phyloP scores from a whole-genome alignment of 1,140 invertebrate genomes.

The Araneus ventricosus region DNA sequence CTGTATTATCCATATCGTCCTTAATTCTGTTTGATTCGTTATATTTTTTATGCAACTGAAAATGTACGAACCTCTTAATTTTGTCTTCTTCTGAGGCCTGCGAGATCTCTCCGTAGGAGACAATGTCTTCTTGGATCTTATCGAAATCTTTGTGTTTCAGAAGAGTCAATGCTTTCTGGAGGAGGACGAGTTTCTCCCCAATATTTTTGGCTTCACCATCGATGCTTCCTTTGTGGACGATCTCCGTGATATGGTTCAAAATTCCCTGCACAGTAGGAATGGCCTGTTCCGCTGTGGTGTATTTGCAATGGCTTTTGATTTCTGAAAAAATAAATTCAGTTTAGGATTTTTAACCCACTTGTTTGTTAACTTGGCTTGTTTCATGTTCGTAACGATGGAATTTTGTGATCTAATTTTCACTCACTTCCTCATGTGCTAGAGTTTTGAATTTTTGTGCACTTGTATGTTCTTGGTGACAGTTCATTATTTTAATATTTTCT shows the following conservation, averaged over 20 bases:
- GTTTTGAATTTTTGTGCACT: too few relatives aligned
- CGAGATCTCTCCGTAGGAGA: neutral
- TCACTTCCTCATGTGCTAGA: too few relatives aligned
- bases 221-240: neutral
- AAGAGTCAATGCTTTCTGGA: constrained; percentile 2
- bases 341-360: too few relatives aligned
- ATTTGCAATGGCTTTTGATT: neutral
- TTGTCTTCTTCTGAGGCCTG: neutral
- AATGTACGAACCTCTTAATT: constrained; percentile 51
- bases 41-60: neutral
- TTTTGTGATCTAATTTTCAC: too few relatives aligned
- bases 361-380: too few relatives aligned
- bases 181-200: constrained; percentile 14
- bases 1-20: too few relatives aligned
- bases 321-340: constrained; percentile 25
- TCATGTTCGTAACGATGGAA: too few relatives aligned
- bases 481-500: too few relatives aligned
- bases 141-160: neutral
- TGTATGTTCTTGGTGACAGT: too few relatives aligned
- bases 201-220: neutral
- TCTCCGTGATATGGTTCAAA: constrained; percentile 3
- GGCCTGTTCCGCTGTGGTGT: neutral
- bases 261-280: neutral
- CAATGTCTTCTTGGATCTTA: neutral
- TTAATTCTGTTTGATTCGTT: too few relatives aligned